Evolutionary conservation across 1,140 invertebrate species (phyloP).

Genomic region (Acromyrmex charruanus): DNA sequence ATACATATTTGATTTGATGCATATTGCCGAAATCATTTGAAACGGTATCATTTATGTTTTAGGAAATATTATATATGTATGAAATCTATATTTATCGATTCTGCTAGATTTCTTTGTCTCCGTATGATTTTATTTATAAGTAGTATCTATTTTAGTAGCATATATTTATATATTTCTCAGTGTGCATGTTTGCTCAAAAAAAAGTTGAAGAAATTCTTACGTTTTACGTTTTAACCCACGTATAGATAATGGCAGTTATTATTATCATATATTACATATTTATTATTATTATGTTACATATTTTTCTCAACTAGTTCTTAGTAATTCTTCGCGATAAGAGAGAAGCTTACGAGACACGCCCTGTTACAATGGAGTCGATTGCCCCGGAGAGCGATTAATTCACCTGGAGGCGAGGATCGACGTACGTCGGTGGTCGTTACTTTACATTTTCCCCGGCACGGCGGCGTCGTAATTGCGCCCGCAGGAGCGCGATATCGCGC

Average conservation of each 20-base stretch:
- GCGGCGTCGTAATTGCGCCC: constrained; percentile 67
- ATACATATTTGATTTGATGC: too few relatives aligned
- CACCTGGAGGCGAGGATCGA: constrained; percentile 45
- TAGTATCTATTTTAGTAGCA: too few relatives aligned
- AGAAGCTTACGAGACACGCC: constrained; percentile 33
- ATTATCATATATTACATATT: neutral
- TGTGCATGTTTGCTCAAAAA: neutral
- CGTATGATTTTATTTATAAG: neutral
- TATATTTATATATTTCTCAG: neutral
- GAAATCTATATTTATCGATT: neutral
- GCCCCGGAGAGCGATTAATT: constrained; percentile 58
- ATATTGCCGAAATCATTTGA: too few relatives aligned
- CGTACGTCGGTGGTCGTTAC: constrained; percentile 56
- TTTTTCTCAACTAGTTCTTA: neutral
- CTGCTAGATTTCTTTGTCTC: neutral
- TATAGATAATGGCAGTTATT: neutral
- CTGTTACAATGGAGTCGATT: constrained; percentile 50
- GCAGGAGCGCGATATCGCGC: constrained; percentile 67
- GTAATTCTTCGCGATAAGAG: neutral
- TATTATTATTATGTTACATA: neutral
- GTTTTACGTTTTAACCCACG: neutral
- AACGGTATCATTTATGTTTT: too few relatives aligned
- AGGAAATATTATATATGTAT: neutral
- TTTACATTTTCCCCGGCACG: constrained; percentile 63
- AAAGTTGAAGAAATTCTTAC: neutral